These are phyloP conservation scores for Rhaphigaster nebulosa DNA, from an alignment of 2,888 invertebrate genomes.

Conservation along the genomic window DNA sequence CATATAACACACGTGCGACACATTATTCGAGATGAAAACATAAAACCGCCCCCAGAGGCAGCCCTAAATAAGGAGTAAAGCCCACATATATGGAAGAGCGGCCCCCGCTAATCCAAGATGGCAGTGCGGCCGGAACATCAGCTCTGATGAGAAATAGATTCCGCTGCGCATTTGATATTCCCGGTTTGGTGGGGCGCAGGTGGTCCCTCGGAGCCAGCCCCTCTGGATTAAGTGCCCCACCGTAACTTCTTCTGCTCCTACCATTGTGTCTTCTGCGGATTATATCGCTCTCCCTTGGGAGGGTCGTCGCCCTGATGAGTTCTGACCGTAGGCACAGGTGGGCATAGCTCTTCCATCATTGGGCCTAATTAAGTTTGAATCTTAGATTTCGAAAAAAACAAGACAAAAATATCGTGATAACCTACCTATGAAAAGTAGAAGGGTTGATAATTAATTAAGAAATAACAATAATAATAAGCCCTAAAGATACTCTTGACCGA, in stretches of 20 bases:
- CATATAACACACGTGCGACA: slow-evolving; percentile 28
- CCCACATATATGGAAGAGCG: slow-evolving; percentile 40
- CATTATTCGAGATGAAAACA: slow-evolving; percentile 44
- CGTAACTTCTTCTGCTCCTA: background rate
- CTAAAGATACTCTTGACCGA: no score
- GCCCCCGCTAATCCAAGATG: slow-evolving; percentile 35
- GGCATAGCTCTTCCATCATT: background rate
- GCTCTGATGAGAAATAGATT: slow-evolving; percentile 55
- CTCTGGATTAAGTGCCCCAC: slow-evolving; percentile 49
- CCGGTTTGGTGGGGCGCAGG: slow-evolving; percentile 40
- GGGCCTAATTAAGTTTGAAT: background rate
- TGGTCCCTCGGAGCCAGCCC: slow-evolving; percentile 6
- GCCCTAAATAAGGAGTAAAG: slow-evolving; percentile 47
- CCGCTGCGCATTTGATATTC: slow-evolving; percentile 52
- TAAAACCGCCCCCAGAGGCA: slow-evolving; percentile 15
- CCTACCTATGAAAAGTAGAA: no score
- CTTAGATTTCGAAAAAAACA: background rate
- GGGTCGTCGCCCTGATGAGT: background rate
- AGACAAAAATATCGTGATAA: no score
- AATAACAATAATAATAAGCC: no score
- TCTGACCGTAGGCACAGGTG: slow-evolving; percentile 32
- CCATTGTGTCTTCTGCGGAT: slow-evolving; percentile 35
- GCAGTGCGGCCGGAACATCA: slow-evolving; percentile 36
- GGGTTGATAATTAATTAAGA: no score
- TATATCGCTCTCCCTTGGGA: background rate